Percentiles rank a stretch among this genome's conserved stretches.
These are phyloP conservation scores for Ophonus ardosiacus DNA, from an alignment of 2,888 invertebrate species.

Conservation along the genomic window DNA sequence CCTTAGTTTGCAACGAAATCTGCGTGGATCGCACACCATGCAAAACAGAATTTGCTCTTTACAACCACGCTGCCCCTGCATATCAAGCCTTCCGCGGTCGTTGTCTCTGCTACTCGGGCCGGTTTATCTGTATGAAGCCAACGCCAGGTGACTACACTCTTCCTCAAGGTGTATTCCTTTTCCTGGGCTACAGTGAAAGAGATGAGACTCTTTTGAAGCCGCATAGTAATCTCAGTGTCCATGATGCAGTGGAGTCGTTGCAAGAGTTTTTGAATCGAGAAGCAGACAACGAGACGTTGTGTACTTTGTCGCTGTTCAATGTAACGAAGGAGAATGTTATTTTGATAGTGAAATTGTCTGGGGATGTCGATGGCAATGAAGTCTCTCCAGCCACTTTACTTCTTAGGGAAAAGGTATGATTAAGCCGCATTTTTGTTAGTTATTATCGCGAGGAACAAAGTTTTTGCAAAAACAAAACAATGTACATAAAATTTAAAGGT, in stretches of 20 bases:
- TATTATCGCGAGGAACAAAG: too few species aligned
- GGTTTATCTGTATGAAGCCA: slow-evolving; percentile 95
- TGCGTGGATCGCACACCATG: slow-evolving; percentile 93
- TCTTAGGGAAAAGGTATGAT: slow-evolving; percentile 84
- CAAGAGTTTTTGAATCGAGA: slow-evolving; percentile 87
- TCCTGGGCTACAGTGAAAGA: slow-evolving; percentile 93
- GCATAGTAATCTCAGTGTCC: slow-evolving; percentile 89
- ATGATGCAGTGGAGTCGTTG: slow-evolving; percentile 89
- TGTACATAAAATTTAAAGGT: too few species aligned
- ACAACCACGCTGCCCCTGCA: slow-evolving; percentile 93
- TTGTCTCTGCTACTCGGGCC: slow-evolving; percentile 93
- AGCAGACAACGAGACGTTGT: slow-evolving; percentile 88
- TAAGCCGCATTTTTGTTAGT: background rate
- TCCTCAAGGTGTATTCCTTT: slow-evolving; percentile 91
- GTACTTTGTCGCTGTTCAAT: slow-evolving; percentile 90
- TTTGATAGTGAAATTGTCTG: slow-evolving; percentile 87
- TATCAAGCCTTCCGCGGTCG: slow-evolving; percentile 93
- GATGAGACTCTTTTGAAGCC: slow-evolving; percentile 88
- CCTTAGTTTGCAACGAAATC: slow-evolving; percentile 91
- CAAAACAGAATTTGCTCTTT: slow-evolving; percentile 91
- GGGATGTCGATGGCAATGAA: slow-evolving; percentile 80
- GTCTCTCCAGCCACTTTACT: slow-evolving; percentile 83
- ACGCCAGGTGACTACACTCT: slow-evolving; percentile 85
- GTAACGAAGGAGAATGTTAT: slow-evolving; percentile 93
- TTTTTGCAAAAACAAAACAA: too few species aligned